Conservation (phyloP, 2,888 invertebrate genomes). For the Cephalotes varians region DNA sequence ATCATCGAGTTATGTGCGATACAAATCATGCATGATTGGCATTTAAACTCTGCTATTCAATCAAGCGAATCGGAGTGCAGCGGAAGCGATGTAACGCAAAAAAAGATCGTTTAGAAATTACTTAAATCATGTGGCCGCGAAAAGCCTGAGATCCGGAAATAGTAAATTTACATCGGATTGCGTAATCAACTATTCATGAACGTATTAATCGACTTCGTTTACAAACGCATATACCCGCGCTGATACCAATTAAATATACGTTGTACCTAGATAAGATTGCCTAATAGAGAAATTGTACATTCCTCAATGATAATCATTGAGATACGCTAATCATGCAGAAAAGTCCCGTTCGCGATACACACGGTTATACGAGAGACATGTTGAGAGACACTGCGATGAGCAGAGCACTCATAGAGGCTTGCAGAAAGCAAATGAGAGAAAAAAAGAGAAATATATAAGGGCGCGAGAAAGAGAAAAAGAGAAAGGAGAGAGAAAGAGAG, state of each 20-base stretch:
- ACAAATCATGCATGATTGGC: constrained; percentile 47
- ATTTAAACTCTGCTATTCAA: constrained; percentile 37
- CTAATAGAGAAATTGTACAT: constrained; percentile 45
- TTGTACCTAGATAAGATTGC: constrained; percentile 6
- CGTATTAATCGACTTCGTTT: constrained; percentile 41
- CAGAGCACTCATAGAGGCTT: constrained; percentile 57
- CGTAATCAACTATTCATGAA: constrained; percentile 27
- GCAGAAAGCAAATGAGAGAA: constrained; percentile 55
- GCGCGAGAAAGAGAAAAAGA: constrained; percentile 2
- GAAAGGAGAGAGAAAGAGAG: constrained; percentile 43
- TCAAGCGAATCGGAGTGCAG: constrained; percentile 46
- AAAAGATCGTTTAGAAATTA: constrained; percentile 33
- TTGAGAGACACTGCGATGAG: constrained; percentile 73
- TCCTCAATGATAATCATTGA: constrained; percentile 26
- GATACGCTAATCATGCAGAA: not conserved
- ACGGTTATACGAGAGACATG: constrained; percentile 41
- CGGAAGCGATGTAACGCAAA: constrained; percentile 23
- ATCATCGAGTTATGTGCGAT: constrained; percentile 25
- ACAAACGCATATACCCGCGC: not conserved
- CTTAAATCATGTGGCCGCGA: constrained; percentile 8
- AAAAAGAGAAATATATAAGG: constrained; percentile 50
- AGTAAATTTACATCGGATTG: constrained; percentile 20
- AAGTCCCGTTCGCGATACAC: not conserved
- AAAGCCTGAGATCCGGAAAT: constrained; percentile 26
- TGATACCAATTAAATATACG: constrained; percentile 44